Evolutionary conservation across 2,888 invertebrate genomes (phyloP).

Genomic region (Erynnis tages): DNA sequence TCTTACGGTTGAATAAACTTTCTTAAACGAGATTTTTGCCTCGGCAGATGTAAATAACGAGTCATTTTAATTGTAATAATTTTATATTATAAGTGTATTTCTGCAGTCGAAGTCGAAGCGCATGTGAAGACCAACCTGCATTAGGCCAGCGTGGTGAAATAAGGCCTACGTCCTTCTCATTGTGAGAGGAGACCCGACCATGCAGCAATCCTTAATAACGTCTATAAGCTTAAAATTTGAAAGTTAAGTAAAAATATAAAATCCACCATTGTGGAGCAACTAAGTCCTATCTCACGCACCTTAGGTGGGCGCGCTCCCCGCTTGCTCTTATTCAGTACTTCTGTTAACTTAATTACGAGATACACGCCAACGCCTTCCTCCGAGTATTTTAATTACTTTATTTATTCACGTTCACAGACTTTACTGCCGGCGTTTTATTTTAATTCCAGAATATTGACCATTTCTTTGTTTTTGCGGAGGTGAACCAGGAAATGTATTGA

Average conservation of each 20-base stretch:
- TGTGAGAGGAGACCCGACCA: too few species aligned
- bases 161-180: too few species aligned
- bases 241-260: not conserved
- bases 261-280: constrained; percentile 6
- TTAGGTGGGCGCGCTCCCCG: constrained; percentile 28
- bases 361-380: constrained; percentile 44
- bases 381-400: constrained; percentile 40
- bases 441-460: not conserved
- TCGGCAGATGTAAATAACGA: too few species aligned
- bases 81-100: too few species aligned
- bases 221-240: too few species aligned
- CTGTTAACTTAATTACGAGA: constrained; percentile 51
- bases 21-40: too few species aligned
- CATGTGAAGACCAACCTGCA: too few species aligned
- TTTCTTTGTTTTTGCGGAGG: not conserved
- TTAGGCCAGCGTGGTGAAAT: too few species aligned
- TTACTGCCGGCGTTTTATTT: constrained; percentile 22
- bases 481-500: too few species aligned
- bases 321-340: constrained; percentile 18
- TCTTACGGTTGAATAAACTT: constrained; percentile 25
- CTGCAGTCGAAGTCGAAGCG: too few species aligned
- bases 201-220: too few species aligned
- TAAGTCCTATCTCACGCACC: constrained; percentile 22
- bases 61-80: too few species aligned
- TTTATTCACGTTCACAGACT: constrained; percentile 33